Evolutionary conservation across 2,797 vertebrate species (phyloP), one percentile per base, ranked within the genome.

Genomic region (Peromyscus eremicus): DNA sequence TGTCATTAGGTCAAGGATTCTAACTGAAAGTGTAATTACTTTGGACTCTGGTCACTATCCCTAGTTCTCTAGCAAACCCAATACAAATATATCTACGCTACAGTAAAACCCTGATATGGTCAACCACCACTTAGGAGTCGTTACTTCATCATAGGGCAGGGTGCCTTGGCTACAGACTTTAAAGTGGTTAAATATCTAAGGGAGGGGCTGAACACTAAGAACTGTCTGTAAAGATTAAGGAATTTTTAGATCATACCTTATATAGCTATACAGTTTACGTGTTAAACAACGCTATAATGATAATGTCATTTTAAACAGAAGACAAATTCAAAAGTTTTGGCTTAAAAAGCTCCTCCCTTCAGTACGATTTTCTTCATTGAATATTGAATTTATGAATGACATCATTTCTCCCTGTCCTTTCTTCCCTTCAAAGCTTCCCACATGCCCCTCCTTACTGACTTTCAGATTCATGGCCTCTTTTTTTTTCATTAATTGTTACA

Each of bases 21-120:
- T 73, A 89, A 66, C 27, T 71, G 37, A 87, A 88, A 90, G 60
- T 82, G 37, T 66, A 76, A 92, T 43, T 77, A 80, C 32, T 25
- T 83, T 88, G 21, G 62, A 88, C 14, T 70, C 73, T 12, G 76
- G 66, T 86, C 23, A 64, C 76, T 70, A 94, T 13, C 94, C 46
- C 29, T 66, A n/a, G 81, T 90, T 89, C 57, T 80, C 12, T 75
- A 84, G 37, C 40, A 71, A 95, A 94, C 71, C 60, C 10, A 83
- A 64, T 37, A 25, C 2, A 88, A 80, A 92, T 79, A 68, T 62
- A 92, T 70, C 17, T 19, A 66, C 34, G 23, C 77, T 19, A 37
- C 2, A 73, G 32, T 86, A 55, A 92, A 86, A 85, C 80, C 23
- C 13, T 88, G 23, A 92, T 19, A 62, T 70, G 13, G 14, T 23